phyloP scores from a whole-genome alignment of 2,797 vertebrate species.

The Bovichtus diacanthus region DNA sequence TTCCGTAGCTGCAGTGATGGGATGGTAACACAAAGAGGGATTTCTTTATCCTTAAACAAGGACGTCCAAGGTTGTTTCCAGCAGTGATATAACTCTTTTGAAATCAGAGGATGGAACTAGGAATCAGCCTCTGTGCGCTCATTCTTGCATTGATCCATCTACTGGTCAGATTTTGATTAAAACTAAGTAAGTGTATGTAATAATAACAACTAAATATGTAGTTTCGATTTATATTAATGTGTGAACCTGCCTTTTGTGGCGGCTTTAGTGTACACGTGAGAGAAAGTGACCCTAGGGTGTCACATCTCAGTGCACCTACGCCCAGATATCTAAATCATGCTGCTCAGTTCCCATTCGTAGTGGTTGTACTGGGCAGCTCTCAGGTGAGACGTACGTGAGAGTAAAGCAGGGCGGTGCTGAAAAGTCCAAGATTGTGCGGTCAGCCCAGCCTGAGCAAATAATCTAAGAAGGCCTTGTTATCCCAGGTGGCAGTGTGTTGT shows the following conservation, averaged over 20 bases:
- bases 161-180: not conserved
- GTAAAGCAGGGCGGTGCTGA: slow-evolving; percentile 15
- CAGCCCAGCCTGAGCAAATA: slow-evolving; percentile 56
- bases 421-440: slow-evolving; percentile 30
- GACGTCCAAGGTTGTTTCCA: no score
- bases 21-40: not conserved
- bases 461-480: slow-evolving; percentile 59
- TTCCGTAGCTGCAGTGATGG: not conserved
- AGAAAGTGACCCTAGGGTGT: not conserved
- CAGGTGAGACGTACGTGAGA: slow-evolving; percentile 45
- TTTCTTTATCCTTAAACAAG: not conserved
- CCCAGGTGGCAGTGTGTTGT: slow-evolving; percentile 63
- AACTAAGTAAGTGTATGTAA: not conserved
- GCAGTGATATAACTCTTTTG: no score
- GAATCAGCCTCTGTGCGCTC: not conserved
- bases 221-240: not conserved
- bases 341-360: not conserved
- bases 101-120: not conserved
- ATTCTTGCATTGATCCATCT: no score
- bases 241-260: not conserved
- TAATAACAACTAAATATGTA: not conserved
- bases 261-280: not conserved
- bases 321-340: not conserved
- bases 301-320: not conserved
- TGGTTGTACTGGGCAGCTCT: not conserved